Percentiles rank a stretch among this genome's conserved stretches.
These are phyloP conservation scores for Ophthalmotilapia sp. DNA, from an alignment of 2,113 vertebrate species.

Conservation along the genomic window DNA sequence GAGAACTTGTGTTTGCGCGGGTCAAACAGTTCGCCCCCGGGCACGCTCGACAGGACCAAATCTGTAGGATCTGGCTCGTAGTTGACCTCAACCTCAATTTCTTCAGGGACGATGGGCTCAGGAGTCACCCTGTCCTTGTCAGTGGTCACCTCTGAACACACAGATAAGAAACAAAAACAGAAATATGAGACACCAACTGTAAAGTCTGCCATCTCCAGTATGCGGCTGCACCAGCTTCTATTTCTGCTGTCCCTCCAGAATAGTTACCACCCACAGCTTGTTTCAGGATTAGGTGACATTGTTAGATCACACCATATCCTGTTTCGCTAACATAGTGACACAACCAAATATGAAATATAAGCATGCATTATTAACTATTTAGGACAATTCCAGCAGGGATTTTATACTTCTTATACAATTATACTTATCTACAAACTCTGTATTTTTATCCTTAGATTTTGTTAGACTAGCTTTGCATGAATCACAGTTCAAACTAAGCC, in stretches of 20 bases:
- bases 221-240: not conserved
- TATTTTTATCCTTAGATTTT: not conserved
- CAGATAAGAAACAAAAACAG: not conserved
- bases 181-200: not conserved
- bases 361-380: not conserved
- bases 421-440: not conserved
- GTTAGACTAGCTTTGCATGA: not conserved
- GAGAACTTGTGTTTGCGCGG: conserved; percentile 93
- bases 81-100: conserved; percentile 86
- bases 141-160: conserved; percentile 68
- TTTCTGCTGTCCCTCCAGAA: not conserved
- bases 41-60: conserved; percentile 91
- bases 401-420: not conserved
- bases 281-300: not conserved
- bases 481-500: not conserved
- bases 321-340: not conserved
- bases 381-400: not conserved
- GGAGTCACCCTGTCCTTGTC: conserved; percentile 75
- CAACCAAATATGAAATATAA: not conserved
- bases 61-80: conserved; percentile 93
- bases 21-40: conserved; percentile 92
- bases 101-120: conserved; percentile 78
- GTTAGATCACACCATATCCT: not conserved
- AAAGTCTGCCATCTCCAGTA: not conserved
- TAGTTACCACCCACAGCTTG: not conserved